Evolutionary conservation across 1,140 invertebrate genomes (phyloP).

Genomic region (Leptopilina boulardi): DNA sequence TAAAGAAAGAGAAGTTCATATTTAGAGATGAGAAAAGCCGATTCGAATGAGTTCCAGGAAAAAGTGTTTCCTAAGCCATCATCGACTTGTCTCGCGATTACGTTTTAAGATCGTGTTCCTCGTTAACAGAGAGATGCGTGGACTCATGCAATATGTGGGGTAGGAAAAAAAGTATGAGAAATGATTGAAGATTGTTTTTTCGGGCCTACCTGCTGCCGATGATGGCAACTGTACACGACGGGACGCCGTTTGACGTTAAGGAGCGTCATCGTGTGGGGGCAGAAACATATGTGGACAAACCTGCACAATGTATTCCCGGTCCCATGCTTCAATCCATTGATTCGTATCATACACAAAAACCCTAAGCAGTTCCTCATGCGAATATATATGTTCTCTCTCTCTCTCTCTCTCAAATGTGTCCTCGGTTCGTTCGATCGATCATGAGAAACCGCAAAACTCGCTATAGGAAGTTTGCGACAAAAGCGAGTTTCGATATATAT

Average conservation of each 20-base stretch:
- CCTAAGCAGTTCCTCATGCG: constrained; percentile 38
- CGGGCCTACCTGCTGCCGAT: constrained; percentile 52
- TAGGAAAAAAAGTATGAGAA: constrained; percentile 53
- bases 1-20: background rate
- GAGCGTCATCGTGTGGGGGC: constrained; percentile 48
- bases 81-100: constrained; percentile 38
- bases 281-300: constrained; percentile 45
- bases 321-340: constrained; percentile 41
- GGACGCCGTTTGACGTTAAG: constrained; percentile 33
- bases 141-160: too few relatives aligned
- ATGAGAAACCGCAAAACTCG: constrained; percentile 50
- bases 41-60: constrained; percentile 15
- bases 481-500: background rate
- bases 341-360: constrained; percentile 40
- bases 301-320: constrained; percentile 37
- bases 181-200: constrained; percentile 52
- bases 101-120: constrained; percentile 41
- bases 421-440: constrained; percentile 50
- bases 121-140: constrained; percentile 47
- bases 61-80: constrained; percentile 28
- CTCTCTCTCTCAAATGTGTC: constrained; percentile 30
- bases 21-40: background rate
- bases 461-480: background rate
- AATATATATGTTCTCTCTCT: background rate
- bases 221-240: constrained; percentile 44